Evolutionary conservation across 2,113 vertebrate species (phyloP).

Genomic region (Actinemys pallida): DNA sequence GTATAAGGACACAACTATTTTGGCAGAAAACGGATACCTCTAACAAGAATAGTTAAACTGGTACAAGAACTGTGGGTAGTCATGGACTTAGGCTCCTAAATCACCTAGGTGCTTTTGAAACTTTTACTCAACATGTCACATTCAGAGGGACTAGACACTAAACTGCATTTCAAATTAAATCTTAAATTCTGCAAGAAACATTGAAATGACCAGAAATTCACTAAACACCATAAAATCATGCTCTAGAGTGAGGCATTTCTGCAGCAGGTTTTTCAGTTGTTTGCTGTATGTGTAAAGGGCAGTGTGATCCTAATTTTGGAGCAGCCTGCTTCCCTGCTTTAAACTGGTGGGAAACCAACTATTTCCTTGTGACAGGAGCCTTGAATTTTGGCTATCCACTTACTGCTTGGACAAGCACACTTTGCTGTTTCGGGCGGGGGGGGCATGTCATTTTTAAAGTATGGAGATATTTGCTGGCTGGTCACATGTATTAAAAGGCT

Average conservation of each 20-base stretch:
- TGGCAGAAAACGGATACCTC: neutral
- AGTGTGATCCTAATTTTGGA: neutral
- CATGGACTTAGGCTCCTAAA: neutral
- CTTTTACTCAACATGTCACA: neutral
- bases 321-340: neutral
- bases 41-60: neutral
- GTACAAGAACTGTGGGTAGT: neutral
- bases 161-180: neutral
- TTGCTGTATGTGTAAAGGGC: neutral
- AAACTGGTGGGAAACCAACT: neutral
- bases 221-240: neutral
- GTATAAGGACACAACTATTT: neutral
- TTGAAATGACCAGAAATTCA: neutral
- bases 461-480: neutral
- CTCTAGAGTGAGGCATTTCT: neutral
- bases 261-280: neutral
- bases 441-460: neutral
- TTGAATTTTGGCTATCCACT: fast-evolving
- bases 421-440: neutral
- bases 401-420: neutral
- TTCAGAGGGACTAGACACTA: neutral
- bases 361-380: neutral
- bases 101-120: neutral
- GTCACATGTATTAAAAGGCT: neutral
- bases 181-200: neutral